These are phyloP conservation scores for Nezara viridula DNA, from an alignment of 2,888 invertebrate genomes.

Conservation along the genomic window DNA sequence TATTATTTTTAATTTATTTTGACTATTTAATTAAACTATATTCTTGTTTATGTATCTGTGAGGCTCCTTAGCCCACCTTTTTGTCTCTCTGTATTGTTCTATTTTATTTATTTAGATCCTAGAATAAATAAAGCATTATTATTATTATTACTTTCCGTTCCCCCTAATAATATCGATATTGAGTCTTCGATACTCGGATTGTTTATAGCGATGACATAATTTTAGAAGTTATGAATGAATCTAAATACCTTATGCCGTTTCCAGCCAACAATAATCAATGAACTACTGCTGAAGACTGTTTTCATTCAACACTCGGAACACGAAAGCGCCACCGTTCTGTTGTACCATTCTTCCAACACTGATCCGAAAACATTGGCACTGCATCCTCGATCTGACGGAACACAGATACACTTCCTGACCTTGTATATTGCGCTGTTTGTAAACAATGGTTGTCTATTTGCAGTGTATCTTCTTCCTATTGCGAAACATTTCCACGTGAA, in stretches of 20 bases:
- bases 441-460: slow-evolving; percentile 22
- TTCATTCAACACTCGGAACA: neutral
- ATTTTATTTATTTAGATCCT: too few species aligned
- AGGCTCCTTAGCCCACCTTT: too few species aligned
- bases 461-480: neutral
- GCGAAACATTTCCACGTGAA: neutral
- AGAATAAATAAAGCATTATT: too few species aligned
- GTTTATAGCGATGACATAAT: too few species aligned
- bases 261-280: neutral
- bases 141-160: too few species aligned
- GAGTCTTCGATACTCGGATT: too few species aligned
- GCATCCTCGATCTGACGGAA: slow-evolving; percentile 14
- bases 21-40: too few species aligned
- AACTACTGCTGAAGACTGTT: neutral
- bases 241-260: neutral
- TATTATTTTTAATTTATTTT: too few species aligned
- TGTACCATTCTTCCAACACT: neutral
- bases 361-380: slow-evolving; percentile 30
- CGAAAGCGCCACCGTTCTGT: neutral
- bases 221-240: neutral
- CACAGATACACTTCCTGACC: neutral
- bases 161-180: too few species aligned
- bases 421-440: neutral
- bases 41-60: too few species aligned
- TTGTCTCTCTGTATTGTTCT: too few species aligned